Base-by-base conservation (phyloP, 2,797 vertebrate genomes). In the Pagetopsis macropterus region DNA sequence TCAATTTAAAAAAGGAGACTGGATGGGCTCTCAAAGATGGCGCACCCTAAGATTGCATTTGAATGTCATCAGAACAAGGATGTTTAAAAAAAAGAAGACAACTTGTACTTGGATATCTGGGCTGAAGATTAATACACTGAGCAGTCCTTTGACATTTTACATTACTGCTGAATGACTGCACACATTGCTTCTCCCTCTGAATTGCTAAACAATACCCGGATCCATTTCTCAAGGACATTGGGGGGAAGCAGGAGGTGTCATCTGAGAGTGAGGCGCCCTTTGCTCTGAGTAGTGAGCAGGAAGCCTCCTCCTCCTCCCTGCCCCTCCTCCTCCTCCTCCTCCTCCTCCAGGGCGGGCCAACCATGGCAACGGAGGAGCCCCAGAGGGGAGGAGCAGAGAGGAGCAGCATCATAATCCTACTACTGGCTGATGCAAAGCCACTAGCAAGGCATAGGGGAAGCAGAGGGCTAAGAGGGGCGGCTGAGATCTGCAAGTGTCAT, bases 341-440 rank as follows among this genome's bases (percentile, higher is more conserved):
- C 66, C 78, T 69, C 76, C 74, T 74, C 79, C 56, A 76, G 79
- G 90, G 88, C 67, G 78, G 88, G 85, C 86, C 92, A 89, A 87
- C 85, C 91, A 91, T 93, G 87, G 92, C 87, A 93, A 93, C 88
- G 77, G 83, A 72, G 75, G 88, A 91, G 90, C 91, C 91, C 90
- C 86, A 78, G 83, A 82, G 88, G 91, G 91, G 91, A 89, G 91
- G 91, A 91, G 88, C 89, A 82, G 81, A 87, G 85, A 84, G 65
- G 77, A 81, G 85, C 72, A 62, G 91, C 83, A 82, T 91, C 75
- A 85, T 94, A 93, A 93, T 91, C 87, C 84, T 86, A 90, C 90
- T 87, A 88, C 86, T 84, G 83, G 75, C 81, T 88, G 81, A 74
- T 75, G 69, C 87, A 90, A 91, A 83, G 78, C 87, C 79, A 83